A percentile compares a stretch with the other conserved stretches of the same genome.
These are phyloP conservation scores for Falco punctatus DNA, from an alignment of 2,113 vertebrate species.

Conservation along the genomic window DNA sequence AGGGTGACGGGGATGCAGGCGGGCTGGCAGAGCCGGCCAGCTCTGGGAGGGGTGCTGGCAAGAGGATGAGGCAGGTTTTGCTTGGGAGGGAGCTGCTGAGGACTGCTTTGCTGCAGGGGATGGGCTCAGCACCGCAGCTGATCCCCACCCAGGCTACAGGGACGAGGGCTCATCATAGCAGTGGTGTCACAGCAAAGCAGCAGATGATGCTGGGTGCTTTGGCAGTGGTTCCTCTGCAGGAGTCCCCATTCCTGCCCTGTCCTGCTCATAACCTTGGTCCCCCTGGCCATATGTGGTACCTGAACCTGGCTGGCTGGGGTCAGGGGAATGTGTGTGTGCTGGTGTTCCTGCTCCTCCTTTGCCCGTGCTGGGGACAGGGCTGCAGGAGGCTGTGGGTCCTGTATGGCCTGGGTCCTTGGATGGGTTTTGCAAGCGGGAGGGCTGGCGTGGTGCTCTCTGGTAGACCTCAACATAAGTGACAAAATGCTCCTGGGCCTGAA, in stretches of 20 bases:
- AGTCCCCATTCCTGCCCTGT: neutral
- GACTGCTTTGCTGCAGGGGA: neutral
- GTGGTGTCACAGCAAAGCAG: neutral
- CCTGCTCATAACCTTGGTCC: neutral
- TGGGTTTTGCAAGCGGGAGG: neutral
- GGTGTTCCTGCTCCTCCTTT: neutral
- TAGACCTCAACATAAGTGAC: neutral
- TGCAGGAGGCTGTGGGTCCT: neutral
- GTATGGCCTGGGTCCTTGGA: neutral
- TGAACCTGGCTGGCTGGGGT: no score
- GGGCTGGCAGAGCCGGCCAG: neutral
- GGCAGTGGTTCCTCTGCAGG: neutral
- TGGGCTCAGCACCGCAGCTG: neutral
- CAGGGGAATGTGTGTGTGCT: neutral
- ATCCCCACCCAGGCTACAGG: neutral
- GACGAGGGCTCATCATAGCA: rapidly evolving
- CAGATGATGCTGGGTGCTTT: neutral
- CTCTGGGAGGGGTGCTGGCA: neutral
- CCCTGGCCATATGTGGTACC: rapidly evolving
- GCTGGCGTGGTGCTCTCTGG: neutral
- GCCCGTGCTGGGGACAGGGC: rapidly evolving
- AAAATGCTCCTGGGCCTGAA: neutral
- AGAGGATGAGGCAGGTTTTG: neutral
- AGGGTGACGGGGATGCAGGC: neutral
- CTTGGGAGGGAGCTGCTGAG: neutral